Evolutionary conservation across 2,113 vertebrate species (phyloP).

Genomic region (Chascanopsetta lugubris): DNA sequence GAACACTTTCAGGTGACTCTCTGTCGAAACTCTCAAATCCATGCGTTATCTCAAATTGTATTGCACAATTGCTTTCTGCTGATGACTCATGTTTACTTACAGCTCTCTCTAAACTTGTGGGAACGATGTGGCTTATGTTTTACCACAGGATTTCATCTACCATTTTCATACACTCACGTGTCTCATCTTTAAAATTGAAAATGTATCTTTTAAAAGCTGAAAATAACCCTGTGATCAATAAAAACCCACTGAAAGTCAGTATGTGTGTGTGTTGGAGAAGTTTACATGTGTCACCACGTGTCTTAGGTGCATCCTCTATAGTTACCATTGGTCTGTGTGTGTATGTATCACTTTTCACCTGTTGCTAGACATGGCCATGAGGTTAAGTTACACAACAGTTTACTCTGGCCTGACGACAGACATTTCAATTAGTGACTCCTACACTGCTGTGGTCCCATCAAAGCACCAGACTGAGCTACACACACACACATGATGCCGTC

Average conservation of each 20-base stretch:
- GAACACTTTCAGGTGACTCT: neutral
- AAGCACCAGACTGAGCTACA: conserved; percentile 45
- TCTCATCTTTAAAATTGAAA: neutral
- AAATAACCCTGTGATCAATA: neutral
- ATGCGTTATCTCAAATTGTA: conserved; percentile 13
- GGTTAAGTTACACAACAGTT: conserved; percentile 66
- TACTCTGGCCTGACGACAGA: conserved; percentile 32
- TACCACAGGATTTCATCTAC: neutral
- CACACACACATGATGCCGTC: conserved; percentile 17
- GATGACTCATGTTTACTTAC: conserved; percentile 43
- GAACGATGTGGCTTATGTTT: neutral
- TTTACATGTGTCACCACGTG: conserved; percentile 40
- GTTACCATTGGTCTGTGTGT: conserved; percentile 60
- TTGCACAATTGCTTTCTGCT: conserved; percentile 19
- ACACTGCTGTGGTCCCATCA: neutral
- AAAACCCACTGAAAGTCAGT: neutral
- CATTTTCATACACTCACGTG: neutral
- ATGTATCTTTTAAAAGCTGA: neutral
- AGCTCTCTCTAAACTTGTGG: neutral
- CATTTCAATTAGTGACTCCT: conserved; percentile 25
- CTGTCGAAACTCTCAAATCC: neutral
- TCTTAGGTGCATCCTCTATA: conserved; percentile 49
- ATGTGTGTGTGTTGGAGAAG: neutral
- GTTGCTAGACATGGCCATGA: conserved; percentile 53
- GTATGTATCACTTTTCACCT: conserved; percentile 74